Evolutionary conservation across 53 echinoderm and acorn worm species (phyloP).

Genomic region (Zoroaster sp.): DNA sequence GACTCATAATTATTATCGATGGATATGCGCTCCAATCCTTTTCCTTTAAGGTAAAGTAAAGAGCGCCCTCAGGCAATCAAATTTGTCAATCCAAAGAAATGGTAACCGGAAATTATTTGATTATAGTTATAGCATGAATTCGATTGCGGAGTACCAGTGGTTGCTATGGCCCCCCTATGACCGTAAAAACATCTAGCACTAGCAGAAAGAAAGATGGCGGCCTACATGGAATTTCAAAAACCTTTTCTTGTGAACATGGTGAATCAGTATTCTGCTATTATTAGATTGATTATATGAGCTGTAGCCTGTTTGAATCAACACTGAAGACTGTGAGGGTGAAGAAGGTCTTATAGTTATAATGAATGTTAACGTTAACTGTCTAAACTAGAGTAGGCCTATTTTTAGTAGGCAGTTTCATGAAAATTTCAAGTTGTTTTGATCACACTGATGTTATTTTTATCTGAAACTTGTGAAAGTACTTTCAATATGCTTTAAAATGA

Average conservation of each 20-base stretch:
- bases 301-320: background rate
- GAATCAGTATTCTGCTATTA: background rate
- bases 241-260: background rate
- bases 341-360: too few species aligned
- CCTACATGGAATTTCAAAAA: constrained; percentile 8
- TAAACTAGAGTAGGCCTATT: too few species aligned
- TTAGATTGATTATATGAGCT: background rate
- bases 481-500: too few species aligned
- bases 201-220: constrained; percentile 51
- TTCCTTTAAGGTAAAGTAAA: constrained; percentile 14
- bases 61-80: constrained; percentile 31
- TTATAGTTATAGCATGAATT: background rate
- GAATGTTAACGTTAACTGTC: too few species aligned
- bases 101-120: background rate
- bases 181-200: background rate
- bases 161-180: background rate
- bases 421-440: too few species aligned
- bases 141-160: background rate
- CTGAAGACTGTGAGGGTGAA: too few species aligned
- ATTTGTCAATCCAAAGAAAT: background rate
- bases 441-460: too few species aligned
- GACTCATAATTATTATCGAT: too few species aligned
- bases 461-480: too few species aligned
- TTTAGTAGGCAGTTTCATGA: too few species aligned
- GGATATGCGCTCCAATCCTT: too few species aligned